phyloP scores from a whole-genome alignment of 2,797 vertebrate species.

The Sternotherus odoratus region DNA sequence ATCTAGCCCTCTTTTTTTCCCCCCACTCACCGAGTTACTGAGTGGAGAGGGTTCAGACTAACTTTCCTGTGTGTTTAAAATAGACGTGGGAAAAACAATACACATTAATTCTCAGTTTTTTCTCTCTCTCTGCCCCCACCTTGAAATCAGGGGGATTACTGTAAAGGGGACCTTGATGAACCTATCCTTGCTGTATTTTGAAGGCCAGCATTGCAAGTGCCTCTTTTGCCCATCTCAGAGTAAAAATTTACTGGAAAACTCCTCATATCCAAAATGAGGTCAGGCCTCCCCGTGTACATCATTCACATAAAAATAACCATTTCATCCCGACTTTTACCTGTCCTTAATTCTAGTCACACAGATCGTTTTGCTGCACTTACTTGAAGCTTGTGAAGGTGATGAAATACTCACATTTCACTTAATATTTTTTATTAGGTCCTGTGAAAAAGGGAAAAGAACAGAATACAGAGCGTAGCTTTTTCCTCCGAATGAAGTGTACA shows the following conservation, averaged over 20 bases:
- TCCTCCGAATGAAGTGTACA: slow-evolving; percentile 98
- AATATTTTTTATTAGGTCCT: slow-evolving; percentile 82
- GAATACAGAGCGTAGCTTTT: slow-evolving; percentile 92
- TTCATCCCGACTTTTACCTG: background rate
- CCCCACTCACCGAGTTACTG: background rate
- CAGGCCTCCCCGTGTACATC: background rate
- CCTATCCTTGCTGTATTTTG: background rate
- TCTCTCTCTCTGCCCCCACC: background rate
- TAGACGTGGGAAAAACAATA: background rate
- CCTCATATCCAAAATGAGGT: accelerated
- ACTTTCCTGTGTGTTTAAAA: background rate
- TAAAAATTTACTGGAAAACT: background rate
- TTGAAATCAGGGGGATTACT: background rate
- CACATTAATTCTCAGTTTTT: background rate
- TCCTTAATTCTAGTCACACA: background rate
- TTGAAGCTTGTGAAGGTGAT: background rate
- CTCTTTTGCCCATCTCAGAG: background rate
- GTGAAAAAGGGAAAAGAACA: slow-evolving; percentile 93
- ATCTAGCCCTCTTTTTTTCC: background rate
- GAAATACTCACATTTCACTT: slow-evolving; percentile 29
- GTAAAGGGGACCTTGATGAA: background rate
- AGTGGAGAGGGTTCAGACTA: background rate
- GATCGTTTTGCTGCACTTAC: accelerated
- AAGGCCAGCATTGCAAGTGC: background rate
- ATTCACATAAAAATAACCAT: background rate